Evolutionary conservation across 2,113 vertebrate species (phyloP), one percentile per base, ranked within the genome.

Genomic region (Sclerurus mexicanus): DNA sequence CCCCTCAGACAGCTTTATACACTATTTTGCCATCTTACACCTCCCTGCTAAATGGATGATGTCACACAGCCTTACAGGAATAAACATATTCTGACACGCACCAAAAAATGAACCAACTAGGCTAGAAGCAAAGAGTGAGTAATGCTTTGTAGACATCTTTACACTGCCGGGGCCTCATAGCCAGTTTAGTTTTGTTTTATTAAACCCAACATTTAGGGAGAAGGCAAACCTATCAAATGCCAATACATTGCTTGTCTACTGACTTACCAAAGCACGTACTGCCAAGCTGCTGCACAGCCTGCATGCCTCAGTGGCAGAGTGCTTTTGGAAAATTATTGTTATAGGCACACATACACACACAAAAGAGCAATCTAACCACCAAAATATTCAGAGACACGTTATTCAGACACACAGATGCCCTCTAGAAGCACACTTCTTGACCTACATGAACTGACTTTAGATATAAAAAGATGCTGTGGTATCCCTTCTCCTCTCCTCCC

Each of bases 41-140:
- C 85, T 90, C 76, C 68, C 90, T 82, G 74, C 40, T 71, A 79
- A 89, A 67, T 12, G 37, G 79, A 82, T 97, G 92, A 90, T 77
- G 89, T 84, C 95, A 96, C 49, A 12, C 7, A 80, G 62, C 59
- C 73, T 64, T 35, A 53, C 76, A 75, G 84, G 73, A 96, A 85
- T 39, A 90, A 89, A 90, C 68, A 47, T 14, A 90, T n/a, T 68
- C 94, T 60, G 30, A 87, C 71, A 88, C 0, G 6, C 60, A 85
- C 40, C 7, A 2, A 78, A 87, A 93, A 90, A 67, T 33, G 66
- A 94, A 85, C n/a, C 87, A 79, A 59, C 59, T 46, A 40, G 67
- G 56, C 78, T 55, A 15, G 14, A 77, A 89, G 68, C 40, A 77
- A 63, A 68, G 60, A 15, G 5, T 1, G 63, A 0, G 0, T 24